These are phyloP conservation scores for Calameuta filiformis DNA, from an alignment of 2,888 invertebrate species.

Conservation along the genomic window DNA sequence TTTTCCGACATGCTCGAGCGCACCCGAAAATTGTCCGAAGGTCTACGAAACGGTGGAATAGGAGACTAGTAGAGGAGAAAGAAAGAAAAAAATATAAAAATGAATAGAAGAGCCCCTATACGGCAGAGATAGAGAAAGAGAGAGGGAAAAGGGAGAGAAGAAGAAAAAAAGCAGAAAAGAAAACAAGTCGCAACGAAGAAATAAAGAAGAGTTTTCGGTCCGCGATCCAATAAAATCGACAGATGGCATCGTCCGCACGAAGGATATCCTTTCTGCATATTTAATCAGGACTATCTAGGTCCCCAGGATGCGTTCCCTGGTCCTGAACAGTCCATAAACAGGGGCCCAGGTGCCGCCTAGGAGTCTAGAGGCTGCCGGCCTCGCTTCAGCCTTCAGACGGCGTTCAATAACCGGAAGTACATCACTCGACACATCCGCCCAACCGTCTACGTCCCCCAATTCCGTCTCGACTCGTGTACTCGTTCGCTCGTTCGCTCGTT, in stretches of 20 bases:
- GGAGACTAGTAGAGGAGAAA: background rate
- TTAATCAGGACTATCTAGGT: constrained; percentile 30
- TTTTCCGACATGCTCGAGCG: background rate
- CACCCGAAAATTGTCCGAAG: background rate
- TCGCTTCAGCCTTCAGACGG: constrained; percentile 36
- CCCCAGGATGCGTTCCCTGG: background rate
- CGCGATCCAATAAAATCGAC: constrained; percentile 2
- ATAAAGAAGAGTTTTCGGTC: background rate
- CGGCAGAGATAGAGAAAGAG: background rate
- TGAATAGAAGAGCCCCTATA: background rate
- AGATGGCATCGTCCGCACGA: background rate
- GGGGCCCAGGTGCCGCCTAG: constrained; percentile 28
- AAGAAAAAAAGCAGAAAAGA: background rate
- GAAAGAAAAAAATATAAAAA: background rate
- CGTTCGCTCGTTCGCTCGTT: background rate
- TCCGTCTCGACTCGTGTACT: constrained; percentile 45
- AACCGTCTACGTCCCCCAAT: constrained; percentile 60
- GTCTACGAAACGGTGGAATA: background rate
- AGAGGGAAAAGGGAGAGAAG: background rate
- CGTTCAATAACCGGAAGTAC: constrained; percentile 63
- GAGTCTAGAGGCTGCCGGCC: constrained; percentile 9
- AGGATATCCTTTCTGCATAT: constrained; percentile 25
- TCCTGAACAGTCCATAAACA: constrained; percentile 8
- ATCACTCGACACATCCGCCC: constrained; percentile 64
- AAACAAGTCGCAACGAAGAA: background rate